Conservation (phyloP, 2,113 vertebrate species). For the Leptosomus discolor region DNA sequence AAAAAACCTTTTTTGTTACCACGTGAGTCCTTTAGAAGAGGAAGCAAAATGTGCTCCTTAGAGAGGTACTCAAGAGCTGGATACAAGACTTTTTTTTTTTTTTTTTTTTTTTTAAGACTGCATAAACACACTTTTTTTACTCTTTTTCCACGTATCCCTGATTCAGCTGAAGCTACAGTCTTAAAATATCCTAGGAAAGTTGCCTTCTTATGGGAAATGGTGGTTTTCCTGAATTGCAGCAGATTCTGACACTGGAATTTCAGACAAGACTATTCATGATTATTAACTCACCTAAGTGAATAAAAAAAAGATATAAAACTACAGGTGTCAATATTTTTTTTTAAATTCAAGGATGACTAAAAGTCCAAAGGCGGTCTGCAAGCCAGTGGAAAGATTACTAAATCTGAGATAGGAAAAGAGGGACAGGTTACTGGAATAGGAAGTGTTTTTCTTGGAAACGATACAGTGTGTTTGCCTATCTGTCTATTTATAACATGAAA, state of each 20-base stretch:
- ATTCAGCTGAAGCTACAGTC: background rate
- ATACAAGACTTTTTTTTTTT: background rate
- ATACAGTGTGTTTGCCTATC: constrained; percentile 1
- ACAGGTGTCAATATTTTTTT: background rate
- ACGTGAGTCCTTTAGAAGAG: background rate
- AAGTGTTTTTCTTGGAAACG: constrained; percentile 57
- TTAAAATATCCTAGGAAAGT: background rate
- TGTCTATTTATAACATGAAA: constrained; percentile 61
- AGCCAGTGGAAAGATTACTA: background rate
- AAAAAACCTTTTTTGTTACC: background rate
- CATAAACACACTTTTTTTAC: background rate
- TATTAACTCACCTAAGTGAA: background rate
- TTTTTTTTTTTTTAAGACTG: background rate
- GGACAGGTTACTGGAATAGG: constrained; percentile 27
- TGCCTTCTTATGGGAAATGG: background rate
- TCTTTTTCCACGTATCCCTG: background rate
- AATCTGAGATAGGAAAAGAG: constrained; percentile 1
- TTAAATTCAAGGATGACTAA: constrained; percentile 30
- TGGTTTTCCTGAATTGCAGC: background rate
- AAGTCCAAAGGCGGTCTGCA: background rate
- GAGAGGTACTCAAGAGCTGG: background rate
- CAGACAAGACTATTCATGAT: background rate
- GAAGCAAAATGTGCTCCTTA: background rate
- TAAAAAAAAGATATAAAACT: background rate
- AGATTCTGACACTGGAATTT: background rate